Conservation (phyloP, 2,113 vertebrate species). For the Dolichotis patagonum region DNA sequence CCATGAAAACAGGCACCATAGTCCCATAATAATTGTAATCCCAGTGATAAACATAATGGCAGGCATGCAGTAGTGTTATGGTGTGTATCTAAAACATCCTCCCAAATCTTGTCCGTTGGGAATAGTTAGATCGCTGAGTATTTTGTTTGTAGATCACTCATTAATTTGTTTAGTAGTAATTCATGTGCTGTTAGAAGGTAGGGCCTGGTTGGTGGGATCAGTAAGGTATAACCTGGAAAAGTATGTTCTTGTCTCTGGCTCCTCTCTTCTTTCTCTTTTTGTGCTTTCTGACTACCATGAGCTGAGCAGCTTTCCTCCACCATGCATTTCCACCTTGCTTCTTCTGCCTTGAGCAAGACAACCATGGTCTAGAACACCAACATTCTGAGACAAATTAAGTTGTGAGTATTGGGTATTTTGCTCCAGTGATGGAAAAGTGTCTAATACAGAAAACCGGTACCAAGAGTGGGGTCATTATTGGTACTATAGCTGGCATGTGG, state of each 20-base stretch:
- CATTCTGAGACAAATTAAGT: background rate
- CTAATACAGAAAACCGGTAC: background rate
- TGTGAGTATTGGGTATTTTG: background rate
- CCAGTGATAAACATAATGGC: background rate
- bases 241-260: background rate
- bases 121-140: background rate
- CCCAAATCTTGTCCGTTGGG: background rate
- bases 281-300: background rate
- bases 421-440: background rate
- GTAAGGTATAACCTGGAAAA: background rate
- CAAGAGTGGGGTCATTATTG: background rate
- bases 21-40: background rate
- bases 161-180: background rate
- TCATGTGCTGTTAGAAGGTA: background rate
- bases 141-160: background rate
- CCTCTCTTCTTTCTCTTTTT: background rate
- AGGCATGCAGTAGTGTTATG: background rate
- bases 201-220: background rate
- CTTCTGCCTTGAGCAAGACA: background rate
- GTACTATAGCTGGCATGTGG: background rate
- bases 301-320: background rate
- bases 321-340: background rate
- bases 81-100: background rate
- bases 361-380: background rate
- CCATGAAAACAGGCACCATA: background rate